Conservation (phyloP, 2,888 invertebrate genomes). For the Periphyllus acericola region DNA sequence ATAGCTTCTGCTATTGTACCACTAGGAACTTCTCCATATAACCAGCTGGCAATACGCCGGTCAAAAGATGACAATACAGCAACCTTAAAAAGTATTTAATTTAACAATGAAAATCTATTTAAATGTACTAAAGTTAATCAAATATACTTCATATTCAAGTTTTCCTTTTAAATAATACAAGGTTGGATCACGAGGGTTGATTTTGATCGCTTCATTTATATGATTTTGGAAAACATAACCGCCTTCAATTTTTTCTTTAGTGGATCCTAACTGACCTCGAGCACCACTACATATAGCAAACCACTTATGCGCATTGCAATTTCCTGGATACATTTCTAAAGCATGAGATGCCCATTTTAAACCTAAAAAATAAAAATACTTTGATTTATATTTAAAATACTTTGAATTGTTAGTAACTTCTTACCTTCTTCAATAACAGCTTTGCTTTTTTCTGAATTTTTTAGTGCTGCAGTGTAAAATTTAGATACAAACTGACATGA, state of each 20-base stretch:
- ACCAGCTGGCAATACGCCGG: slow-evolving; percentile 73
- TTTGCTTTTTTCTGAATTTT: slow-evolving; percentile 65
- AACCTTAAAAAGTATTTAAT: slow-evolving; percentile 67
- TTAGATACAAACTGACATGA: slow-evolving; percentile 65
- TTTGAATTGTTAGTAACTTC: neutral
- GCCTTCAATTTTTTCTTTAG: slow-evolving; percentile 75
- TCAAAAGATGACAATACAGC: slow-evolving; percentile 75
- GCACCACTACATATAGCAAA: slow-evolving; percentile 76
- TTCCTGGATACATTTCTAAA: slow-evolving; percentile 69
- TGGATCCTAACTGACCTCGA: slow-evolving; percentile 72
- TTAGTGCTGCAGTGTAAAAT: slow-evolving; percentile 64
- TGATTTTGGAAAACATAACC: slow-evolving; percentile 77
- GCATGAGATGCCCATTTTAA: slow-evolving; percentile 71
- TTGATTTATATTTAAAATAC: neutral
- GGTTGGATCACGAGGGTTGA: slow-evolving; percentile 73
- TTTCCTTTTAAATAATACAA: slow-evolving; percentile 77
- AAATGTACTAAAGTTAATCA: neutral
- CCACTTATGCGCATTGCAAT: slow-evolving; percentile 78
- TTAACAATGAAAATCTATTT: neutral
- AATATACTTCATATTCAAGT: slow-evolving; percentile 74
- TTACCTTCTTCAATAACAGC: slow-evolving; percentile 65
- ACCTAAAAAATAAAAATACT: slow-evolving; percentile 67
- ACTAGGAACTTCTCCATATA: slow-evolving; percentile 75
- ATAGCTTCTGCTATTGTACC: slow-evolving; percentile 75
- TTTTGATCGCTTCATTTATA: slow-evolving; percentile 73